These are phyloP conservation scores for Coreius guichenoti DNA, from an alignment of 2,797 vertebrate species.

Conservation along the genomic window DNA sequence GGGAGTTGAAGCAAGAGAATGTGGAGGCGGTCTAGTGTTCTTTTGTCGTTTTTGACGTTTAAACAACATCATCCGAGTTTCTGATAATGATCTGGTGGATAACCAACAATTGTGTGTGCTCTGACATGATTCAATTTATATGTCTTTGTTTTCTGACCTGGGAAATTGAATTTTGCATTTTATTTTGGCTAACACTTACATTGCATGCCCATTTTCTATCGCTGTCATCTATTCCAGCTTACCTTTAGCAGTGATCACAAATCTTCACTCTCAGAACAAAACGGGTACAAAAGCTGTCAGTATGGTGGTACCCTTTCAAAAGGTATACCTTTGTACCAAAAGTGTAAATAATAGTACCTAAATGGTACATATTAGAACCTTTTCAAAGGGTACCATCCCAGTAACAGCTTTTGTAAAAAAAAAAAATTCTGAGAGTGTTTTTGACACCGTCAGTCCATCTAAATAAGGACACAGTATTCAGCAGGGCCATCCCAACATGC, in stretches of 20 bases:
- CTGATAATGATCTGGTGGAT: slow-evolving; percentile 7
- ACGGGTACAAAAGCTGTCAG: too few relatives aligned
- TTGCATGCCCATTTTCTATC: not conserved
- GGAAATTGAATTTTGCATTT: not conserved
- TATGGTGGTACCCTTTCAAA: too few relatives aligned
- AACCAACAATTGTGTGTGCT: not conserved
- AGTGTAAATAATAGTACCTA: too few relatives aligned
- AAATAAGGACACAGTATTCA: not conserved
- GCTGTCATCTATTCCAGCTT: not conserved
- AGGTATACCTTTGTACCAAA: too few relatives aligned
- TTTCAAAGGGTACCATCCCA: too few relatives aligned
- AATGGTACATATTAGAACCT: too few relatives aligned
- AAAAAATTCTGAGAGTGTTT: not conserved
- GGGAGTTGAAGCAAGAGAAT: not conserved
- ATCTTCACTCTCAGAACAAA: not conserved
- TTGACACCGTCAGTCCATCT: not conserved
- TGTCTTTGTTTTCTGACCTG: not conserved
- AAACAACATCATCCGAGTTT: not conserved
- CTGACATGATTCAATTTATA: not conserved
- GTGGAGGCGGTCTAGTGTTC: not conserved
- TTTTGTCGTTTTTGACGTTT: not conserved
- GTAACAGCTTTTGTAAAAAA: too few relatives aligned
- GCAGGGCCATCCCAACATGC: not conserved
- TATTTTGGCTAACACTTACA: not conserved
- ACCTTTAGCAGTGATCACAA: not conserved